Evolutionary conservation across 1,140 invertebrate genomes (phyloP).

Genomic region (Luehdorfia chinensis): DNA sequence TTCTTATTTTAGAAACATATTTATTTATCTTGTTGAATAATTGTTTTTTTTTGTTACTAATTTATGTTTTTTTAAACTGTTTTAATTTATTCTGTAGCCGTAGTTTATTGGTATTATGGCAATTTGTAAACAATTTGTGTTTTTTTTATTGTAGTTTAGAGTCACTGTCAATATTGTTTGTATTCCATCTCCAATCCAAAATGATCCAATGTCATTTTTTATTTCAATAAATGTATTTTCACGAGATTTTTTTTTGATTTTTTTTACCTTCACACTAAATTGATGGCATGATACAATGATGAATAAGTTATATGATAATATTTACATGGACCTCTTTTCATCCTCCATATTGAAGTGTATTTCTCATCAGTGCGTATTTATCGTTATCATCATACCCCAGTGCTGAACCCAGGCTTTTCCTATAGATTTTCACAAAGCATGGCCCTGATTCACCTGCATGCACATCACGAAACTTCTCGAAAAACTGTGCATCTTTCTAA

Average conservation of each 20-base stretch:
- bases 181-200: slow-evolving; percentile 58
- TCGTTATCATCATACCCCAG: too few species aligned
- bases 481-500: too few species aligned
- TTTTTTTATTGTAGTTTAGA: slow-evolving; percentile 58
- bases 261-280: slow-evolving; percentile 45
- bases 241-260: slow-evolving; percentile 43
- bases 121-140: slow-evolving; percentile 44
- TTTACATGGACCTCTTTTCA: too few species aligned
- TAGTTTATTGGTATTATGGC: slow-evolving; percentile 46
- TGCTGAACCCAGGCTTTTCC: too few species aligned
- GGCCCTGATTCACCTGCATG: too few species aligned
- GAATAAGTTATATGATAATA: too few species aligned
- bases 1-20: slow-evolving; percentile 56
- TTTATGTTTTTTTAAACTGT: slow-evolving; percentile 64
- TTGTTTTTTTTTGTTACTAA: slow-evolving; percentile 67
- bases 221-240: slow-evolving; percentile 75
- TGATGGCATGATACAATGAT: too few species aligned
- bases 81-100: slow-evolving; percentile 72
- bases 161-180: slow-evolving; percentile 73
- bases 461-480: too few species aligned
- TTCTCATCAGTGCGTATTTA: too few species aligned
- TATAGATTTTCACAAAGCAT: too few species aligned
- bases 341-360: too few species aligned
- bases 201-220: slow-evolving; percentile 70
- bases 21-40: slow-evolving; percentile 65